These are phyloP conservation scores for Drosophila pseudoobscura DNA, from an alignment of 1,140 invertebrate species.

Conservation along the genomic window DNA sequence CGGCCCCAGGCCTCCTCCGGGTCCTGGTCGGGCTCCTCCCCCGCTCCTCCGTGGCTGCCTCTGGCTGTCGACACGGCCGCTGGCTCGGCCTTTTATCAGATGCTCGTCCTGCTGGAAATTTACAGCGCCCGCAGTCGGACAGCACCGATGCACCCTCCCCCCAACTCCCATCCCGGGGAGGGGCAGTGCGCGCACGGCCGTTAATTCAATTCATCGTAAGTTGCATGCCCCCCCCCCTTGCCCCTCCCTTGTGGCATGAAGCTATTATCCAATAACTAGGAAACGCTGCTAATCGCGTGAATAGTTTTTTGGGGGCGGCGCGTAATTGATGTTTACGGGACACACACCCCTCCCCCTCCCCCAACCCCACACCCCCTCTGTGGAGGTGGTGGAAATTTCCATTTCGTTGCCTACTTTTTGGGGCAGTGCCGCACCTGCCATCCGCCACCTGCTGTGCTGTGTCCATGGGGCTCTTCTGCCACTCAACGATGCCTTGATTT, in stretches of 20 bases:
- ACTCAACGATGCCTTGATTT: conserved; percentile 80
- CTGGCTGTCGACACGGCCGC: conserved; percentile 43
- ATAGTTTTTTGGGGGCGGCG: conserved; percentile 72
- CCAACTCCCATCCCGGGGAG: background rate
- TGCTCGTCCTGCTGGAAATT: conserved; percentile 65
- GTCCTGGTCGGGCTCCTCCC: background rate
- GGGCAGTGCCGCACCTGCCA: conserved; percentile 13
- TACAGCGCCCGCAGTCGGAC: conserved; percentile 62
- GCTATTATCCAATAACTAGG: conserved; percentile 75
- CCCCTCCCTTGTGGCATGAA: conserved; percentile 13
- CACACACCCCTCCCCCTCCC: background rate
- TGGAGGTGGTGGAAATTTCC: conserved; percentile 45
- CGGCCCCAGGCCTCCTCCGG: conserved; percentile 6
- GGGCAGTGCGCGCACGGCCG: conserved; percentile 44
- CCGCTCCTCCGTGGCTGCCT: background rate
- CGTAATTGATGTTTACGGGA: conserved; percentile 79
- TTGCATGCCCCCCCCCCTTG: conserved; percentile 13
- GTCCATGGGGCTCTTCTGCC: conserved; percentile 7
- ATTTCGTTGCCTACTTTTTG: conserved; percentile 71
- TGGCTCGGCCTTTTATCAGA: conserved; percentile 65
- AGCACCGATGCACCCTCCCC: no score
- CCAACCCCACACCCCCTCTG: background rate
- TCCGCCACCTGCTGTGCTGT: conserved; percentile 42
- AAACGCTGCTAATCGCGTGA: conserved; percentile 77
- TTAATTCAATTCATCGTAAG: conserved; percentile 78